phyloP scores from a whole-genome alignment of 1,140 invertebrate species.

The Brachionus paranguensis region DNA sequence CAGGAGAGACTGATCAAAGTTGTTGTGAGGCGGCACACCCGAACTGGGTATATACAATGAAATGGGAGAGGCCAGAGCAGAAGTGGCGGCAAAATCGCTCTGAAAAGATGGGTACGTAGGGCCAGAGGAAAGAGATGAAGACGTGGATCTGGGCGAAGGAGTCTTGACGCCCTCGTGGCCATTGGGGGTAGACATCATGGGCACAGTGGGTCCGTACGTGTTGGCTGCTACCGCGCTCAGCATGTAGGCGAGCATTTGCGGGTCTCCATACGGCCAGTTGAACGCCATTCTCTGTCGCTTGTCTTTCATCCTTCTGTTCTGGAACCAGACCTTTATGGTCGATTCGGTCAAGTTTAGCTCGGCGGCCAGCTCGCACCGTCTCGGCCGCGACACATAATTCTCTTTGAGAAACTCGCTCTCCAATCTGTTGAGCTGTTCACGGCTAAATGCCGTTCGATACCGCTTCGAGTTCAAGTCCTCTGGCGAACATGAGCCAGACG shows the following conservation, averaged over 20 bases:
- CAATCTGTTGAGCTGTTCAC: conserved; percentile 84
- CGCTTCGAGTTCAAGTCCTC: conserved; percentile 63
- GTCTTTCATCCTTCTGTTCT: conserved; percentile 98
- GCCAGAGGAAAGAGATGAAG: neutral
- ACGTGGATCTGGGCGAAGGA: neutral
- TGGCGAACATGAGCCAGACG: neutral
- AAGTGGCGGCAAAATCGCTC: neutral
- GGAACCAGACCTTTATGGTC: conserved; percentile 99
- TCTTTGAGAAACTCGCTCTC: conserved; percentile 96
- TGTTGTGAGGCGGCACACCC: neutral
- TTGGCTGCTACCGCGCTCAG: conserved; percentile 29
- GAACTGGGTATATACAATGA: conserved; percentile 14
- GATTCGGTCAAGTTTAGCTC: conserved; percentile 87
- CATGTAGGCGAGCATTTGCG: conserved; percentile 40
- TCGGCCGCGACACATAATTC: conserved; percentile 91
- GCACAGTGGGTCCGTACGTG: neutral
- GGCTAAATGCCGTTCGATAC: conserved; percentile 92
- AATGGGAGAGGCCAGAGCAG: neutral
- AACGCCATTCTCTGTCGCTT: conserved; percentile 86
- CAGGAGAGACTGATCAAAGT: neutral
- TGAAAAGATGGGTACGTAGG: neutral
- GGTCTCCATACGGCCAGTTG: conserved; percentile 67
- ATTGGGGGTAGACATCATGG: neutral
- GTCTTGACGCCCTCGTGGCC: neutral
- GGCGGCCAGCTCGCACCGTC: conserved; percentile 86